A percentile compares a stretch with the other conserved stretches of the same genome.
These are phyloP conservation scores for Herminia tarsipennalis DNA, from an alignment of 2,888 invertebrate species.

Conservation along the genomic window DNA sequence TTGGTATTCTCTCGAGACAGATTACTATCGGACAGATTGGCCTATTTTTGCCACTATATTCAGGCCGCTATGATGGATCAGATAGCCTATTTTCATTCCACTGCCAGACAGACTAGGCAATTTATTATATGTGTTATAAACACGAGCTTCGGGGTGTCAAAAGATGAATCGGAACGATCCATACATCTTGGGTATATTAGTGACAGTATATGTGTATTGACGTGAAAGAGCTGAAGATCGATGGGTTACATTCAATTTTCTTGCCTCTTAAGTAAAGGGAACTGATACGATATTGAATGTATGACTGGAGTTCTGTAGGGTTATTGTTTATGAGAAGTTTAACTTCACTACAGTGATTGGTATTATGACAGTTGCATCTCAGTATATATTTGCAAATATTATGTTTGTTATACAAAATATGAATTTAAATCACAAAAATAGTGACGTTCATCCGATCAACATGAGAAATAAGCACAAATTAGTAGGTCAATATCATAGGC, in stretches of 20 bases:
- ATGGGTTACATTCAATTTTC: neutral
- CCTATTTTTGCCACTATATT: neutral
- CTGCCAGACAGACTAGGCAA: neutral
- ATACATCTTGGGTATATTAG: too few relatives aligned
- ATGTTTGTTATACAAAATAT: too few relatives aligned
- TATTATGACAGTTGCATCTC: too few relatives aligned
- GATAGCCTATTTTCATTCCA: neutral
- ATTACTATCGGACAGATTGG: neutral
- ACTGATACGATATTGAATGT: too few relatives aligned
- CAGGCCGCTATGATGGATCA: neutral
- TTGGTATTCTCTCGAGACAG: neutral
- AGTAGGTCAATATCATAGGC: too few relatives aligned
- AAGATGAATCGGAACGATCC: conserved; percentile 9
- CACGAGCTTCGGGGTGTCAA: neutral
- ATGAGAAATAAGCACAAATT: too few relatives aligned
- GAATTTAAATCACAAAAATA: too few relatives aligned
- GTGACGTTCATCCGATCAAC: too few relatives aligned
- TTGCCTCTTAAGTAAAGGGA: neutral
- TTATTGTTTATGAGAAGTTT: too few relatives aligned
- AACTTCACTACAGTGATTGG: too few relatives aligned
- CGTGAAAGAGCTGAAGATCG: conserved; percentile 4
- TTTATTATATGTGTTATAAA: neutral
- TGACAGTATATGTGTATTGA: neutral
- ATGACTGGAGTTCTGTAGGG: too few relatives aligned
- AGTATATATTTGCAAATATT: too few relatives aligned